Conservation (phyloP, 37 sponge, comb jelly and placozoan species). For the Tethya wilhelma region DNA sequence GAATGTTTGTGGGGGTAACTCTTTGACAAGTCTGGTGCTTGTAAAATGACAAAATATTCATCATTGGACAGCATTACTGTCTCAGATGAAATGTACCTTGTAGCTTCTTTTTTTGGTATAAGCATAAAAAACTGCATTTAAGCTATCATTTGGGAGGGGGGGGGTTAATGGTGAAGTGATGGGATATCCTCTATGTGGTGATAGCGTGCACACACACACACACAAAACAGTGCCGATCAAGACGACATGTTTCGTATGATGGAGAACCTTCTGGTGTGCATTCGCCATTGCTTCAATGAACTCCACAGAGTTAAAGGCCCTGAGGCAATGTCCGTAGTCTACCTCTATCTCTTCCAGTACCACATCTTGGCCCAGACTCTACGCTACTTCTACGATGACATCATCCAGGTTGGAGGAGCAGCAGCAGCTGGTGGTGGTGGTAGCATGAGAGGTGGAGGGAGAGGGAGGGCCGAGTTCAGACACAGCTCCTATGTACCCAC, state of each 20-base stretch:
- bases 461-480: neutral
- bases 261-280: constrained; percentile 69
- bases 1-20: too few species aligned
- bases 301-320: constrained; percentile 19
- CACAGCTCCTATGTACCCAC: constrained; percentile 34
- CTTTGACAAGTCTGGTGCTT: too few species aligned
- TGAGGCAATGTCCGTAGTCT: constrained; percentile 29
- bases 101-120: too few species aligned
- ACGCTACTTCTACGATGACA: constrained; percentile 47
- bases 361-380: constrained; percentile 41
- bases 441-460: neutral
- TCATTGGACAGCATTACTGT: too few species aligned
- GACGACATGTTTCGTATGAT: constrained; percentile 58
- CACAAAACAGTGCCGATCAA: constrained; percentile 51
- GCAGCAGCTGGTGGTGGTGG: neutral
- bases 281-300: constrained; percentile 57
- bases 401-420: constrained; percentile 23
- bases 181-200: too few species aligned
- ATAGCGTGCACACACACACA: too few species aligned
- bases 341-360: constrained; percentile 62
- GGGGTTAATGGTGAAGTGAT: neutral
- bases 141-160: too few species aligned
- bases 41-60: too few species aligned
- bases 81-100: too few species aligned
- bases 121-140: too few species aligned